Conservation (phyloP, 2,888 invertebrate species). For the Luperina nickerlii region DNA sequence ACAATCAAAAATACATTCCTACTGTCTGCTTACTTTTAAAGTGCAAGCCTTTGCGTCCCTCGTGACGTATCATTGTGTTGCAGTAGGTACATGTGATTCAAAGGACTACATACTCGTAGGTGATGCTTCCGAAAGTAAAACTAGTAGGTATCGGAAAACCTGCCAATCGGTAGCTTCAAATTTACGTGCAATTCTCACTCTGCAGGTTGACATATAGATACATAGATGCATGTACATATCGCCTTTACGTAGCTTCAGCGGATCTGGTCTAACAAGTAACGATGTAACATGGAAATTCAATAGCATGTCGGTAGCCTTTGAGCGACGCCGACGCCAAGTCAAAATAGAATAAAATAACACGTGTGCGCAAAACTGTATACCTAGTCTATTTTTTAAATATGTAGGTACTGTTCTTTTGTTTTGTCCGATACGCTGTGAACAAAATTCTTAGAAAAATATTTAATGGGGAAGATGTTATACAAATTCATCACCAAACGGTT, state of each 20-base stretch:
- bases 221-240: background rate
- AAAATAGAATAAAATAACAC: conserved; percentile 16
- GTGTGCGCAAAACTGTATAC: background rate
- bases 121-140: background rate
- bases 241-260: background rate
- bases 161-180: conserved; percentile 6
- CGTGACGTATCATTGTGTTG: background rate
- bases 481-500: too few species aligned
- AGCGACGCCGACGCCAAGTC: conserved; percentile 7
- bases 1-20: background rate
- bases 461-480: too few species aligned
- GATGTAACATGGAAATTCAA: conserved; percentile 51
- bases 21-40: background rate
- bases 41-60: background rate
- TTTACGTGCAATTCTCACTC: conserved; percentile 10
- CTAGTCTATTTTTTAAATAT: background rate
- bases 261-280: conserved; percentile 48
- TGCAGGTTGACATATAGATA: conserved; percentile 8
- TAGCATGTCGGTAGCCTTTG: conserved; percentile 44
- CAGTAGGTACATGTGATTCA: conserved; percentile 5
- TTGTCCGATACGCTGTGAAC: background rate
- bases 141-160: background rate
- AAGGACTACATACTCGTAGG: background rate
- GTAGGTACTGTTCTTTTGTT: background rate
- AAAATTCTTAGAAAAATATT: background rate